Base-by-base conservation (phyloP, 2,888 invertebrate species). In the Epinotia bilunana region DNA sequence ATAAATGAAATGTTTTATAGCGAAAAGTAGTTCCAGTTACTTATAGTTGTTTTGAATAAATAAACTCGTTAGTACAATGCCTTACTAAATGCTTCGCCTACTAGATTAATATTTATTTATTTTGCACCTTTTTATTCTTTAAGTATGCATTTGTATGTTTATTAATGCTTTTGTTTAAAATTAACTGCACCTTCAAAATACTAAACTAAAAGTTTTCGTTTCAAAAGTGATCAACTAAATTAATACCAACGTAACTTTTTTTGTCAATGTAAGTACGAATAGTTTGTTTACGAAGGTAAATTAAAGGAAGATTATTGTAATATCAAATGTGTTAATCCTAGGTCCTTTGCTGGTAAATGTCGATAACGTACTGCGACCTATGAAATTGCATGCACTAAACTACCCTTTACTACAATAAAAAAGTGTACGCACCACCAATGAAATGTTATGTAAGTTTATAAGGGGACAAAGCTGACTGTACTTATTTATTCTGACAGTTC, bases 31-130 rank as follows among this genome's bases (percentile, higher is more conserved):
- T n/a, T n/a, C 6, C 16, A n/a, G 6, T n/a, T 60, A 33, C 11
- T 60, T 28, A n/a, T 61, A 61, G 16, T n/a, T 46, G 6, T 63
- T 63, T 63, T 23, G 7, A n/a, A 61, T 43, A 16, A 49, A 23
- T 46, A 49, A 18, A 61, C 9, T 33, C 13, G 28, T 39, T 39
- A 18, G 61, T 33, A 39, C 11, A 28, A 28, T 1, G 23, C 60
- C 28, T 6, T 2, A 18, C n/a, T 69, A 13, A 60, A 69, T 23
- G 28, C 69, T 49, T 49, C 28, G 28, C 61, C 33, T n/a, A 60
- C 16, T 67, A 57, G 18, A 18, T 53, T 71, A 62, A 62, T 13
- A 13, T 70, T 70, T 71, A 62, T 71, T 71, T 71, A 62, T 62
- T 57, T 62, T 62, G 49, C 71, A 53, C 49, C 12, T 23, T 46